phyloP scores from a whole-genome alignment of 2,888 invertebrate species.

The Idaea biselata region DNA sequence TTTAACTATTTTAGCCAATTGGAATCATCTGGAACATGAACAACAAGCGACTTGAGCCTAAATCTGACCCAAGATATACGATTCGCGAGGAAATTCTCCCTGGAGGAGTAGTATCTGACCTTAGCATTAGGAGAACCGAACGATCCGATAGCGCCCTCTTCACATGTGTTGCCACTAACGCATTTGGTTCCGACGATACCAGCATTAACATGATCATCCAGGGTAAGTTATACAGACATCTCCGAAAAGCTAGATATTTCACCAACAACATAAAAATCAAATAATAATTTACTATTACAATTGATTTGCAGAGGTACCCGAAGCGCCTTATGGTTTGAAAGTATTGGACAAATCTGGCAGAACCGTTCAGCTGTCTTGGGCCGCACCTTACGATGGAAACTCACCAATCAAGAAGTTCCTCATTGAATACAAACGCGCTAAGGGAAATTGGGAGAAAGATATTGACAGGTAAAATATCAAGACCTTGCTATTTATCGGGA shows the following conservation, averaged over 20 bases:
- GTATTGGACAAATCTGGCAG: slow-evolving; percentile 95
- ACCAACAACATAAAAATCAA: not conserved
- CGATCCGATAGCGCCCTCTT: slow-evolving; percentile 93
- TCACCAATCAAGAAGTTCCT: slow-evolving; percentile 93
- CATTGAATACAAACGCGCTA: slow-evolving; percentile 94
- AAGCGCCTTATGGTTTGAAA: slow-evolving; percentile 93
- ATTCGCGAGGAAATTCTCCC: slow-evolving; percentile 93
- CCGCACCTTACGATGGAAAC: slow-evolving; percentile 95
- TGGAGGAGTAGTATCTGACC: slow-evolving; percentile 92
- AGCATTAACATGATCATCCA: slow-evolving; percentile 97
- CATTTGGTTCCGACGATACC: slow-evolving; percentile 96
- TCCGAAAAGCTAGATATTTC: not conserved
- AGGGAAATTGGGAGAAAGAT: slow-evolving; percentile 85
- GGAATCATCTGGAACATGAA: slow-evolving; percentile 97
- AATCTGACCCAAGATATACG: slow-evolving; percentile 92
- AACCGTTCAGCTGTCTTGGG: slow-evolving; percentile 95
- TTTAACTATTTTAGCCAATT: slow-evolving; percentile 82
- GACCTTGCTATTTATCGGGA: not conserved
- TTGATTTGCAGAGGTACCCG: slow-evolving; percentile 86
- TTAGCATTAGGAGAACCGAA: slow-evolving; percentile 94
- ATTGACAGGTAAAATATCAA: slow-evolving; percentile 83
- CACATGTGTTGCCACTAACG: slow-evolving; percentile 95
- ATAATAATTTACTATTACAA: slow-evolving; percentile 4
- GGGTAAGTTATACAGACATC: slow-evolving; percentile 72
- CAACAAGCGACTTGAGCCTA: slow-evolving; percentile 93